Percentiles rank a stretch among this genome's conserved stretches.
These are phyloP conservation scores for Sesamia nonagrioides DNA, from an alignment of 1,140 invertebrate species.

Conservation along the genomic window DNA sequence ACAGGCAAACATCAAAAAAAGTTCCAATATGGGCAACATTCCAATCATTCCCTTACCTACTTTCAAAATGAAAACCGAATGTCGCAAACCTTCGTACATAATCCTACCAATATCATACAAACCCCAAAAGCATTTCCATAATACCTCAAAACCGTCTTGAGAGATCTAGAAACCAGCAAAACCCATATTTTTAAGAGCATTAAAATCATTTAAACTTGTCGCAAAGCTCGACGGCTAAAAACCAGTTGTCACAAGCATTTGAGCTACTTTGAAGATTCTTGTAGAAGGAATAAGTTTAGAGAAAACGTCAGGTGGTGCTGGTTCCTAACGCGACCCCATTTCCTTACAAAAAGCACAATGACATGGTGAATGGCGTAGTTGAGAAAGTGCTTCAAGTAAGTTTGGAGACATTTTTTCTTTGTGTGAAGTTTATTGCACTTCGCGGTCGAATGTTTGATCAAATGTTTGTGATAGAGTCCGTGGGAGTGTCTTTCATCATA, in stretches of 20 bases:
- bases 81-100: not conserved
- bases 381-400: not conserved
- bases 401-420: not conserved
- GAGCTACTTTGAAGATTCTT: conserved; percentile 11
- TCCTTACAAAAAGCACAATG: conserved; percentile 25
- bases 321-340: conserved; percentile 7
- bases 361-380: conserved; percentile 27
- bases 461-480: not conserved
- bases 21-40: too few relatives aligned
- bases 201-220: conserved; percentile 17
- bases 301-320: conserved; percentile 24
- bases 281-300: conserved; percentile 23
- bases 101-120: not conserved
- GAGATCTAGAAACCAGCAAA: not conserved
- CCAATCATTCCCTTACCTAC: too few relatives aligned
- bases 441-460: not conserved
- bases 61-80: not conserved
- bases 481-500: not conserved
- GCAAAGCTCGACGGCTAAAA: conserved; percentile 2
- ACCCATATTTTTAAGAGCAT: conserved; percentile 19
- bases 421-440: not conserved
- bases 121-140: not conserved
- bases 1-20: too few relatives aligned
- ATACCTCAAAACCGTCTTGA: not conserved
- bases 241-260: conserved; percentile 35